A percentile compares a stretch with the other conserved stretches of the same genome.
Conservation (phyloP, 2,797 vertebrate species). For the Valencia hispanica region DNA sequence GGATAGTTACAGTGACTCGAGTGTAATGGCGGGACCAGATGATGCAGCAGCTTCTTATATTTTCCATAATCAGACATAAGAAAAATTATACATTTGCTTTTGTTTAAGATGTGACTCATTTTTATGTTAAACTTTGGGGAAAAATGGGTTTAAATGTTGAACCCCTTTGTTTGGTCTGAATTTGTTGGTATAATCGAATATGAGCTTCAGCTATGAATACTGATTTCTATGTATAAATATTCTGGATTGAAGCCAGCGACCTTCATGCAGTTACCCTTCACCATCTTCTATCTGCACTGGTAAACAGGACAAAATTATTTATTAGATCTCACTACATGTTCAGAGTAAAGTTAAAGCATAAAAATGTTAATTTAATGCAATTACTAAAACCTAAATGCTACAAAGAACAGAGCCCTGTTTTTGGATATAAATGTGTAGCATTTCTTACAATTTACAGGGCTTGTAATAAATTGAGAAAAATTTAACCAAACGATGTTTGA, state of each 20-base stretch:
- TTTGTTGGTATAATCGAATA: slow-evolving; percentile 17
- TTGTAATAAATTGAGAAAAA: slow-evolving; percentile 12
- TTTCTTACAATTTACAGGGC: slow-evolving; percentile 9
- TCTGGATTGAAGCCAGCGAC: slow-evolving; percentile 10
- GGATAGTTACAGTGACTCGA: slow-evolving; percentile 5
- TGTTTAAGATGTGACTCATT: slow-evolving; percentile 49
- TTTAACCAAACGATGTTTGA: slow-evolving; percentile 31
- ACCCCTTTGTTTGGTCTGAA: slow-evolving; percentile 64
- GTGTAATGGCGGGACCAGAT: slow-evolving; percentile 72
- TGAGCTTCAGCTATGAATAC: slow-evolving; percentile 16
- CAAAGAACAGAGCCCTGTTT: not conserved
- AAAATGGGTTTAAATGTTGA: slow-evolving; percentile 62
- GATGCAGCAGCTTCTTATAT: slow-evolving; percentile 36
- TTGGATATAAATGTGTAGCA: slow-evolving; percentile 2
- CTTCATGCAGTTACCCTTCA: slow-evolving; percentile 5
- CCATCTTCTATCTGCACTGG: slow-evolving; percentile 13
- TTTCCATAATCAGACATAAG: slow-evolving; percentile 56
- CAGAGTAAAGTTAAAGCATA: not conserved
- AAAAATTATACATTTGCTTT: slow-evolving; percentile 41
- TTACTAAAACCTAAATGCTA: slow-evolving; percentile 14
- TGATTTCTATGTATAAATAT: slow-evolving; percentile 10
- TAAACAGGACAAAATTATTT: slow-evolving; percentile 12
- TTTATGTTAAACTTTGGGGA: slow-evolving; percentile 71
- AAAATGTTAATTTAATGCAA: slow-evolving; percentile 28
- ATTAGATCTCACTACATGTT: slow-evolving; percentile 27